Conservation (phyloP, 2,888 invertebrate species). For the Pyrrhia umbra region DNA sequence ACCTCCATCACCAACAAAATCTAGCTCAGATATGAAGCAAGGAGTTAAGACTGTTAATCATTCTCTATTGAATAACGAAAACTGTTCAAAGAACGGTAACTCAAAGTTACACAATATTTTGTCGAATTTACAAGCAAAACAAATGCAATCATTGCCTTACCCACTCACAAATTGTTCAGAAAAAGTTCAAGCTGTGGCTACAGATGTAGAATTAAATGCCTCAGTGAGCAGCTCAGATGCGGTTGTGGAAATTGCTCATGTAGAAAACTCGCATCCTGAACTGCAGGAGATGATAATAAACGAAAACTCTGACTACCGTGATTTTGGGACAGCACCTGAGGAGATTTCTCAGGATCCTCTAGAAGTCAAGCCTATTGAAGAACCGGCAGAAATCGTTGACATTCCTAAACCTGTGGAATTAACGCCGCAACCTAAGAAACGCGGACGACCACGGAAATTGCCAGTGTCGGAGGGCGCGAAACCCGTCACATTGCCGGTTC, state of each 20-base stretch:
- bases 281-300: constrained; percentile 85
- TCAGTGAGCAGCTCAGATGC: constrained; percentile 81
- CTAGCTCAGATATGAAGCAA: constrained; percentile 73
- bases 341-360: constrained; percentile 86
- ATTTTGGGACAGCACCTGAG: constrained; percentile 76
- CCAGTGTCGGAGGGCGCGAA: constrained; percentile 81
- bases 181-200: constrained; percentile 71
- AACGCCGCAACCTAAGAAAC: constrained; percentile 86
- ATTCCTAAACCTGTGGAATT: constrained; percentile 71
- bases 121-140: constrained; percentile 85
- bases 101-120: constrained; percentile 87
- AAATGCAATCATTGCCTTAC: constrained; percentile 78
- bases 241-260: constrained; percentile 72
- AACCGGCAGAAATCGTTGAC: constrained; percentile 64
- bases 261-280: constrained; percentile 77
- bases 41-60: constrained; percentile 76
- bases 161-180: constrained; percentile 77
- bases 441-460: constrained; percentile 86
- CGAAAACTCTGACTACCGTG: constrained; percentile 85
- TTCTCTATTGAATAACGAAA: constrained; percentile 83
- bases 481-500: constrained; percentile 76
- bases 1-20: constrained; percentile 74
- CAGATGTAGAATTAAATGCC: constrained; percentile 79
- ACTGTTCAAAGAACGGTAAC: constrained; percentile 88
- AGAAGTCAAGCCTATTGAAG: constrained; percentile 75